Evolutionary conservation across 2,888 invertebrate genomes (phyloP).

Genomic region (Girardia tigrina): DNA sequence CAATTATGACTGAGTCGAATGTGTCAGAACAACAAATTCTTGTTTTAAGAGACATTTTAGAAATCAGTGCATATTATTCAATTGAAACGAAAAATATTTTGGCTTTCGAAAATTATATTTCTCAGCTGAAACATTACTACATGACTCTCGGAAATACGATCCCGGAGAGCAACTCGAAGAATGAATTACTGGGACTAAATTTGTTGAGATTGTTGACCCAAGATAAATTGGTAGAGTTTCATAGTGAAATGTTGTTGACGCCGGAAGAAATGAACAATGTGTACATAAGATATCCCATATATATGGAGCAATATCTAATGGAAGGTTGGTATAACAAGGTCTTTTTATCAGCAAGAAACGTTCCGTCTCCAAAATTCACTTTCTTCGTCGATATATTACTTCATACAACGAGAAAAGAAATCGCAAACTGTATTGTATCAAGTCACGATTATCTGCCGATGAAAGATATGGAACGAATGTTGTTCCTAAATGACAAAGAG

Average conservation of each 20-base stretch:
- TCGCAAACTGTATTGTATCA: too few species aligned
- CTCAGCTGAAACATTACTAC: conserved; percentile 93
- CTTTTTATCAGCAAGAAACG: conserved; percentile 78
- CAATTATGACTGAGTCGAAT: too few species aligned
- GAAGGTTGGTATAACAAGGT: conserved; percentile 97
- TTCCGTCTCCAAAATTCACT: conserved; percentile 84
- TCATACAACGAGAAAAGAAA: conserved; percentile 79
- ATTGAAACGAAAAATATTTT: conserved; percentile 80
- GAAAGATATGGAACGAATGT: too few species aligned
- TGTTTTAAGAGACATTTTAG: conserved; percentile 66
- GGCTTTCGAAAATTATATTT: conserved; percentile 88
- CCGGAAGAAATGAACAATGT: conserved; percentile 80
- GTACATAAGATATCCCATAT: conserved; percentile 81
- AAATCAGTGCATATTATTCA: conserved; percentile 89
- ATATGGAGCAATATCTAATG: conserved; percentile 93
- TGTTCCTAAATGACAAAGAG: too few species aligned
- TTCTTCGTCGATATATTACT: conserved; percentile 88
- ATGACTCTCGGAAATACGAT: conserved; percentile 63
- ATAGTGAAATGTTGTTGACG: too few species aligned
- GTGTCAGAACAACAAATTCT: too few species aligned
- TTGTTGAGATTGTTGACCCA: conserved; percentile 59
- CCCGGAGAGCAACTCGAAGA: conserved; percentile 80
- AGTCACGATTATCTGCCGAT: too few species aligned
- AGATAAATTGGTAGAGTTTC: conserved; percentile 92
- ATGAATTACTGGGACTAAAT: conserved; percentile 82